These are phyloP conservation scores for Teleogryllus oceanicus DNA, from an alignment of 2,888 invertebrate species.

Conservation along the genomic window DNA sequence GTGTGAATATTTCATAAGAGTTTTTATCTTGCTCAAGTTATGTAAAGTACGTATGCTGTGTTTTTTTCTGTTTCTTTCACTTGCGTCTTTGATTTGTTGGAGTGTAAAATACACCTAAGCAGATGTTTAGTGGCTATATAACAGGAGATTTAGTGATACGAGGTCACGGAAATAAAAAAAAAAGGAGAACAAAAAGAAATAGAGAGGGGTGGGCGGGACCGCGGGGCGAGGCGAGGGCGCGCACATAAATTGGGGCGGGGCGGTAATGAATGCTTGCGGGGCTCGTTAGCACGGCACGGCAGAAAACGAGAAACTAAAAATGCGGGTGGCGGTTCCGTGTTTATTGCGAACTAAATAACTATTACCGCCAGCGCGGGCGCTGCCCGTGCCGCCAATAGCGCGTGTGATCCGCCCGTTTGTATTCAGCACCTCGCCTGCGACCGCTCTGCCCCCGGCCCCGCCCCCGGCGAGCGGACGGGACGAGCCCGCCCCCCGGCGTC, in stretches of 20 bases:
- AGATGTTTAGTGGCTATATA: constrained; percentile 18
- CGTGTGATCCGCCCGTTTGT: constrained; percentile 6
- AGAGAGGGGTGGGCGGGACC: neutral
- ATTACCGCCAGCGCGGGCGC: constrained; percentile 18
- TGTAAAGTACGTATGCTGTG: neutral
- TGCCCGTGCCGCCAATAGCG: neutral
- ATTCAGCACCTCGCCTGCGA: neutral
- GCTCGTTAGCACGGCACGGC: neutral
- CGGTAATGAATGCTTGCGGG: neutral
- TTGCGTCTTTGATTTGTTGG: neutral
- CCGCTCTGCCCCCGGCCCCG: no score
- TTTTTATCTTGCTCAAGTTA: neutral
- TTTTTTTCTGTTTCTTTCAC: neutral
- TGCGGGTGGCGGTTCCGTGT: constrained; percentile 21
- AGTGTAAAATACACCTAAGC: constrained; percentile 18
- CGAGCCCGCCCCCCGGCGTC: no score
- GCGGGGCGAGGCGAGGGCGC: neutral
- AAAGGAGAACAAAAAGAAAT: neutral
- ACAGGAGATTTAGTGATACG: constrained; percentile 1
- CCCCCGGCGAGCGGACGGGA: no score
- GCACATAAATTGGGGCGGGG: constrained; percentile 11
- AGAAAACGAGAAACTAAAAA: constrained; percentile 12
- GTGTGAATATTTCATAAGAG: constrained; percentile 10
- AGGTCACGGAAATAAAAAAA: constrained; percentile 2
- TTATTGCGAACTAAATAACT: constrained; percentile 28